Conservation (phyloP, 2,888 invertebrate genomes). For the Pelosia muscerda region DNA sequence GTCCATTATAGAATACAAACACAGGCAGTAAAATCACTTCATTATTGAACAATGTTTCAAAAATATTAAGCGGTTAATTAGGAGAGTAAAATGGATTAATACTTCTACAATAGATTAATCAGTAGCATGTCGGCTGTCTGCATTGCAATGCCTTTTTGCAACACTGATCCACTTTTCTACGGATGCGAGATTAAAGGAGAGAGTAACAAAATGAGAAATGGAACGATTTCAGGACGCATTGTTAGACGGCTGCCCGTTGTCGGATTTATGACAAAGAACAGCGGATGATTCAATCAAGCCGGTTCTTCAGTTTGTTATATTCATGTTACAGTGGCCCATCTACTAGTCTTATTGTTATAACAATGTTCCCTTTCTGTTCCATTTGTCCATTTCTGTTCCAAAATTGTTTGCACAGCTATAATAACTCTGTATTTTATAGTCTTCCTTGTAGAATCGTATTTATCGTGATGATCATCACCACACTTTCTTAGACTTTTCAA, state of each 20-base stretch:
- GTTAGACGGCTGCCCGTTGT: constrained; percentile 83
- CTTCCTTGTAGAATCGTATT: not conserved
- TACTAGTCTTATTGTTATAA: constrained; percentile 79
- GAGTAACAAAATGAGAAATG: constrained; percentile 87
- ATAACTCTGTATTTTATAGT: not conserved
- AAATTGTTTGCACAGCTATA: constrained; percentile 26
- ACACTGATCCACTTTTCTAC: constrained; percentile 85
- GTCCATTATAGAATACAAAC: not conserved
- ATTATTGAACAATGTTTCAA: not conserved
- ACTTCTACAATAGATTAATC: constrained; percentile 81
- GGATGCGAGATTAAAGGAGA: constrained; percentile 86
- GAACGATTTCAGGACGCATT: constrained; percentile 86
- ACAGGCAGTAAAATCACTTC: not conserved
- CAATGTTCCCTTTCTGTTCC: constrained; percentile 72
- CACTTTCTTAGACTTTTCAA: not conserved
- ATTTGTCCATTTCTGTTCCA: constrained; percentile 57
- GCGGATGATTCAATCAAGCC: constrained; percentile 86
- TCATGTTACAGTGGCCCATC: constrained; percentile 78
- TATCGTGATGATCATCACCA: not conserved
- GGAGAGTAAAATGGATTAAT: constrained; percentile 55
- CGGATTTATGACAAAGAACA: constrained; percentile 87
- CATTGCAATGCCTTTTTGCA: constrained; percentile 84
- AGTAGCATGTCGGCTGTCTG: constrained; percentile 78
- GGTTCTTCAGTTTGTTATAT: constrained; percentile 86
- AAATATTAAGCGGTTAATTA: constrained; percentile 38